Conservation (phyloP, 2,797 vertebrate genomes). For the Liparis tanakae region DNA sequence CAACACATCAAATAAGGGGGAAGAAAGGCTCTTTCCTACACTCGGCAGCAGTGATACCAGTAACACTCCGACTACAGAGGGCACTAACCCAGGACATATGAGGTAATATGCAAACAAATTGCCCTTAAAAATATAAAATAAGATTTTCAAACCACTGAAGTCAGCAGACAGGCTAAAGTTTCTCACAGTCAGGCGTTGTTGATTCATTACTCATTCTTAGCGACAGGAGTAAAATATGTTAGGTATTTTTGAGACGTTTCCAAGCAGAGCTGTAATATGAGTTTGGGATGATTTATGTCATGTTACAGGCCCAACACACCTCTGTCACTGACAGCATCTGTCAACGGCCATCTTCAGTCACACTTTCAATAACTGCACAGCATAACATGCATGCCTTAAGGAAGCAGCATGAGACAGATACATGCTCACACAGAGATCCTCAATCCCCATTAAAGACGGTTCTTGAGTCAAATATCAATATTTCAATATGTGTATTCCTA, state of each 20-base stretch:
- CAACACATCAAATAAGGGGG: conserved; percentile 26
- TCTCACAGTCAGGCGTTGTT: background rate
- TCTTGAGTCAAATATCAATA: background rate
- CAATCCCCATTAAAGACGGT: background rate
- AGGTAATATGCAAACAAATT: conserved; percentile 58
- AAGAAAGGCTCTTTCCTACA: conserved; percentile 15
- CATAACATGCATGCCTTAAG: background rate
- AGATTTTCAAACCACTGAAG: background rate
- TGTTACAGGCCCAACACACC: conserved; percentile 44
- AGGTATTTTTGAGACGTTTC: conserved; percentile 48
- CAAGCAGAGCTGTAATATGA: conserved; percentile 23
- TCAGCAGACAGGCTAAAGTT: background rate
- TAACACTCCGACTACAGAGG: conserved; percentile 17
- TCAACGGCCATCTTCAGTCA: conserved; percentile 15
- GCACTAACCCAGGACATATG: conserved; percentile 8
- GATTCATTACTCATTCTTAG: background rate
- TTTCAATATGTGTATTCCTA: background rate
- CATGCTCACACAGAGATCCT: background rate
- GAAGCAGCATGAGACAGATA: background rate
- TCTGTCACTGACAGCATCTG: conserved; percentile 34
- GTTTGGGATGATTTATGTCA: conserved; percentile 3
- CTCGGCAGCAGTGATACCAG: conserved; percentile 27
- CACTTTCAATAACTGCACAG: background rate
- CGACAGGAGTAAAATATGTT: conserved; percentile 40
- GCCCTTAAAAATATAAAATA: background rate